These are phyloP conservation scores for Pristionchus exspectatus DNA, from an alignment of 2,888 invertebrate species.

Conservation along the genomic window DNA sequence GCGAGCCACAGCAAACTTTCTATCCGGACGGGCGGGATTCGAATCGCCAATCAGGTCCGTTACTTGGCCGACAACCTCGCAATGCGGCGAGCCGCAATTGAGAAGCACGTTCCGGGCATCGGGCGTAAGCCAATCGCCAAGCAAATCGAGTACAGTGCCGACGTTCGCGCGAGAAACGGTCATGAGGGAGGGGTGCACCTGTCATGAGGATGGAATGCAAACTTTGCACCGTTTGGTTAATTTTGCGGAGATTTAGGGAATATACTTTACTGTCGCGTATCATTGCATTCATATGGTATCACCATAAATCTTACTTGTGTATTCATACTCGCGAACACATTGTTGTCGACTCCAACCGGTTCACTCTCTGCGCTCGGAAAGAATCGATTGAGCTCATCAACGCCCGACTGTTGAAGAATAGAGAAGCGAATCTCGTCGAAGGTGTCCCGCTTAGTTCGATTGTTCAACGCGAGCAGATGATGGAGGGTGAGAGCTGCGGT, in stretches of 20 bases:
- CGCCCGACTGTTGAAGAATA: slow-evolving; percentile 39
- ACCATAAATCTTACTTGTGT: background rate
- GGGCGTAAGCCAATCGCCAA: background rate
- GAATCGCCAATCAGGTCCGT: slow-evolving; percentile 11
- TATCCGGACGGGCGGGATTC: slow-evolving; percentile 14
- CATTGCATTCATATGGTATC: too few species aligned
- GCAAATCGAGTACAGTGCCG: background rate
- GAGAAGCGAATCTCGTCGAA: slow-evolving; percentile 47
- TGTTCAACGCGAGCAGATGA: background rate
- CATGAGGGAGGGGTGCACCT: background rate
- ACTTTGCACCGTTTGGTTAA: too few species aligned
- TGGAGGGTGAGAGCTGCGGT: slow-evolving; percentile 22
- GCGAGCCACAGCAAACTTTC: slow-evolving; percentile 34
- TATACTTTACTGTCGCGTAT: too few species aligned
- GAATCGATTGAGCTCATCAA: slow-evolving; percentile 52
- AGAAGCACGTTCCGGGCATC: slow-evolving; percentile 43
- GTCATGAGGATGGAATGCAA: background rate
- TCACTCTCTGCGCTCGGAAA: slow-evolving; percentile 42
- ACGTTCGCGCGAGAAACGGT: background rate
- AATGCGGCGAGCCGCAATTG: slow-evolving; percentile 30
- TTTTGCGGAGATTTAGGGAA: too few species aligned
- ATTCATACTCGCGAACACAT: background rate
- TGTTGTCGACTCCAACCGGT: background rate
- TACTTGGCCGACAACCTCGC: slow-evolving; percentile 53
- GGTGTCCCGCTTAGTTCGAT: slow-evolving; percentile 36